Conservation (phyloP, 2,113 vertebrate genomes). For the Ictalurus punctatus region DNA sequence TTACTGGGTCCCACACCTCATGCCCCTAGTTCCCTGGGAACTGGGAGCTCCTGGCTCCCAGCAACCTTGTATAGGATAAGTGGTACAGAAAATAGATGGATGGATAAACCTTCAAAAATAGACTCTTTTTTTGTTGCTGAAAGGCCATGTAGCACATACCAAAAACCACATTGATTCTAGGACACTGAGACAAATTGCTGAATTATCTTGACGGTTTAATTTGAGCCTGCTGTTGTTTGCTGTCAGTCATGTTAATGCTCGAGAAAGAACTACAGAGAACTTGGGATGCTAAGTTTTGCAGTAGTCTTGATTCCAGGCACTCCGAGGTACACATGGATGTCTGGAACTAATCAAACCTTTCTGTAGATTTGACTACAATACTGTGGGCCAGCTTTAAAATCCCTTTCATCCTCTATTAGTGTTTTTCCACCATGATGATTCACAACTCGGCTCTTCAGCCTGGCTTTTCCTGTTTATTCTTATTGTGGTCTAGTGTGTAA, state of each 20-base stretch:
- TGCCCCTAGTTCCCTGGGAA: too few species aligned
- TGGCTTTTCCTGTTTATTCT: constrained; percentile 18
- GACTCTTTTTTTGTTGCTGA: not conserved
- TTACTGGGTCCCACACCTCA: too few species aligned
- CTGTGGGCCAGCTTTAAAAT: not conserved
- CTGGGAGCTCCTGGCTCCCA: too few species aligned
- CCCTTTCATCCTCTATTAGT: not conserved
- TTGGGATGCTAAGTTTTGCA: not conserved
- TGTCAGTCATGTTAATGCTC: constrained; percentile 24
- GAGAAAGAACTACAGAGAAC: not conserved
- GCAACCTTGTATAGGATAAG: too few species aligned
- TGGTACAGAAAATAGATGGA: too few species aligned
- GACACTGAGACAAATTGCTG: constrained; percentile 28
- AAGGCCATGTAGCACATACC: not conserved
- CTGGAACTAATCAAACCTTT: constrained; percentile 27
- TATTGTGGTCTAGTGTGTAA: constrained; percentile 5
- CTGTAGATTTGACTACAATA: not conserved
- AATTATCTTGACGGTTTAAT: constrained; percentile 44
- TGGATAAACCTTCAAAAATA: not conserved
- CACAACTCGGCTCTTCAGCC: not conserved
- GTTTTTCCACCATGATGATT: not conserved
- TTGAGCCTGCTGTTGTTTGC: constrained; percentile 44
- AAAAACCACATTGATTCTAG: not conserved
- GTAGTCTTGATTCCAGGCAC: not conserved
- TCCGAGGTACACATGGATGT: not conserved